phyloP scores from a whole-genome alignment of 2,113 vertebrate genomes.

The Phrynocephalus versicolor region DNA sequence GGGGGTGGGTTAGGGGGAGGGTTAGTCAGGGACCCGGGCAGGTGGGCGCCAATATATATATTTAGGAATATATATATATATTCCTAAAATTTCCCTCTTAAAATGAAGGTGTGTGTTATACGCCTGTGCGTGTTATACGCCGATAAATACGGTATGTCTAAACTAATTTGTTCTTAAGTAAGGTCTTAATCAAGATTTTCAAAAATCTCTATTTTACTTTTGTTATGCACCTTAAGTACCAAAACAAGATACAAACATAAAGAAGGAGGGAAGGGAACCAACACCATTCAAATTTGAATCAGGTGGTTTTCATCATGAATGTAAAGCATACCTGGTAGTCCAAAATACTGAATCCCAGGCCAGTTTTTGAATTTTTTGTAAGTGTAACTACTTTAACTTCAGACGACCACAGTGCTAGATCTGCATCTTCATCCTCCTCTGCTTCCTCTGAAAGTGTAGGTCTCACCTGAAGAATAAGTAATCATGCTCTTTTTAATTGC shows the following conservation, averaged over 20 bases:
- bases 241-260: background rate
- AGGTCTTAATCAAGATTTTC: background rate
- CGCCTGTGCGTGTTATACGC: too few relatives aligned
- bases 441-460: slow-evolving; percentile 68
- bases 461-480: slow-evolving; percentile 65
- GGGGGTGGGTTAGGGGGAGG: too few relatives aligned
- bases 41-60: too few relatives aligned
- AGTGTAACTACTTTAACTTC: slow-evolving; percentile 86
- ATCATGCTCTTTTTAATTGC: slow-evolving; percentile 3
- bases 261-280: background rate
- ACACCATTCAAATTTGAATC: background rate
- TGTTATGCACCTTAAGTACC: background rate
- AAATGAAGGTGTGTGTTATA: too few relatives aligned
- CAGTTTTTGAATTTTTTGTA: slow-evolving; percentile 82
- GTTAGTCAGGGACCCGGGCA: too few relatives aligned
- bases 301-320: background rate
- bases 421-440: slow-evolving; percentile 81
- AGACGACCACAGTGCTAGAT: slow-evolving; percentile 91
- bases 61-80: too few relatives aligned
- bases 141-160: too few relatives aligned
- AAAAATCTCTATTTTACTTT: background rate
- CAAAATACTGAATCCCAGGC: slow-evolving; percentile 97
- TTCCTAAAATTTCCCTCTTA: too few relatives aligned
- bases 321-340: slow-evolving; percentile 91
- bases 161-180: background rate